Percentiles rank a stretch among this genome's conserved stretches.
phyloP scores from a whole-genome alignment of 2,113 vertebrate genomes.

The Athene cunicularia region DNA sequence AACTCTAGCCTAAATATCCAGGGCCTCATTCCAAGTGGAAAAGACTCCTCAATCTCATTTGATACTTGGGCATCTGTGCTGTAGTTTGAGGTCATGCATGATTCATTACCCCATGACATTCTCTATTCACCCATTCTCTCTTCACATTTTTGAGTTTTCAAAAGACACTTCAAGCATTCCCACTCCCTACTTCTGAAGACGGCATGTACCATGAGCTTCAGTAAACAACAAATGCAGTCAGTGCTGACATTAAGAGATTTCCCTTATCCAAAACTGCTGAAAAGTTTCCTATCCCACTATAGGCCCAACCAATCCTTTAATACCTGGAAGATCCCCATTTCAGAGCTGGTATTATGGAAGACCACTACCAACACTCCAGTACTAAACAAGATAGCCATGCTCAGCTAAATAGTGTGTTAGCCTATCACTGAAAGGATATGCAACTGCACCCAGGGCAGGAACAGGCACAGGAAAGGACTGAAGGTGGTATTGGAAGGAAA shows the following conservation, averaged over 20 bases:
- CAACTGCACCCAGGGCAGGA: fast-evolving
- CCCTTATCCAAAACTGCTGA: background rate
- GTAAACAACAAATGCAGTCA: background rate
- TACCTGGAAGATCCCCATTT: background rate
- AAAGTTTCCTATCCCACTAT: background rate
- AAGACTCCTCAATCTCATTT: background rate
- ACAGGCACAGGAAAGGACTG: background rate
- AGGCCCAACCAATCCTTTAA: fast-evolving
- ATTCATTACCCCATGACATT: background rate
- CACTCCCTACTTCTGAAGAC: background rate
- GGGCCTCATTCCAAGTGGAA: background rate
- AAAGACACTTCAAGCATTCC: background rate
- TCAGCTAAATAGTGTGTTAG: fast-evolving
- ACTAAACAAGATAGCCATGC: background rate
- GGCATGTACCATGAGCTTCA: background rate
- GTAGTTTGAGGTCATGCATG: background rate
- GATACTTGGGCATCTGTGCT: background rate
- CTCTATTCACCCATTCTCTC: background rate
- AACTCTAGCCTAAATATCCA: background rate
- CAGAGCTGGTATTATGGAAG: background rate
- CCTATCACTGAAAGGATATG: background rate
- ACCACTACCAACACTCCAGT: no score
- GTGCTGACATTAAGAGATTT: background rate
- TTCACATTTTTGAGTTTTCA: background rate
- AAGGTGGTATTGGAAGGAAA: background rate